Base-by-base conservation (phyloP, 1,140 invertebrate genomes). In the Mactra quadrangularis region DNA sequence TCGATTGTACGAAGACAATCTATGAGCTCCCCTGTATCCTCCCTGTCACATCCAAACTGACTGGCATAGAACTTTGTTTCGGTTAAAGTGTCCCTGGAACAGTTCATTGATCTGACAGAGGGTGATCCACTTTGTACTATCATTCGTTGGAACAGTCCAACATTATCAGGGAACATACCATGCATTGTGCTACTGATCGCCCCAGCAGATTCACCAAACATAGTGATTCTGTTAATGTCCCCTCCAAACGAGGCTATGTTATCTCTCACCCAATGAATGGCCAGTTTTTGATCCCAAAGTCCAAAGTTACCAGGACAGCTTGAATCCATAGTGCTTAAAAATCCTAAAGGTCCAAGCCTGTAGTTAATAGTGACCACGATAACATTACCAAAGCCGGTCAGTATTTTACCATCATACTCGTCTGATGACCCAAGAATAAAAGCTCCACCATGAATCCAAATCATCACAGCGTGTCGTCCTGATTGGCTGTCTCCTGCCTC, bases 391-490 rank as follows among this genome's bases (percentile, higher is more conserved):
- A 82, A 82, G 19, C 96, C 95, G 0, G 97, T 97, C 31, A 99
- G 93, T 88, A 93, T 50, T 9, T 74, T 92, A 79, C 96, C 96
- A 94, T 99, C 97, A 92, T 98, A 99, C 17, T 98, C 95, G 91
- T 98, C 98, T 27, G 96, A 96, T 15, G 96, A 96, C 29, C 98
- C 97, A 33, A 47, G 38, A 91, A 97, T 97, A 93, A 98, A 99
- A 4, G 97, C 97, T 62, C 98, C 98, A 50, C 98, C 98, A 92
- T 97, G 99, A 81, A 99, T 96, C 97, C 97, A 99, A 35, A 99
- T 95, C 95, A 99, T 96, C 22, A 98, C 97, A 35, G 97, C 53
- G 27, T 77, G 22, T n/a, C n/a, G n/a, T 15, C 25, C 38, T 3
- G 22, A 11, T 9, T 27, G 17, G 3, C 1, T 47, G 38, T 50